phyloP scores from a whole-genome alignment of 2,888 invertebrate species.

The Furcula furcula region DNA sequence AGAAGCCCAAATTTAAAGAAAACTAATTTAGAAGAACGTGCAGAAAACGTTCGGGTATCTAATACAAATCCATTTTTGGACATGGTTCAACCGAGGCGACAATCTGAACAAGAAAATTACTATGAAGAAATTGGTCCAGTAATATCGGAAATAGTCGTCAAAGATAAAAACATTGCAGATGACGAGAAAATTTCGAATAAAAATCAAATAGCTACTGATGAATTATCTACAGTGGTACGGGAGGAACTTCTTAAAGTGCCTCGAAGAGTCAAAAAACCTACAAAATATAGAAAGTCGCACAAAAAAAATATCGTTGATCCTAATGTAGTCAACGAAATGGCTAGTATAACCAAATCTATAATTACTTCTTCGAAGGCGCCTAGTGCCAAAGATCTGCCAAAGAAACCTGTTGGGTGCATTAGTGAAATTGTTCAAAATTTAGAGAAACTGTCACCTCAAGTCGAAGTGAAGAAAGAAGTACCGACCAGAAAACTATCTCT shows the following conservation, averaged over 20 bases:
- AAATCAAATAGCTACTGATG: conserved; percentile 39
- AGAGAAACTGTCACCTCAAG: conserved; percentile 38
- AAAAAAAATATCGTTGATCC: conserved; percentile 16
- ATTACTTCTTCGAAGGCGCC: conserved; percentile 66
- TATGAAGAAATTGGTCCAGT: conserved; percentile 70
- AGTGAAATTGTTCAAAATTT: conserved; percentile 50
- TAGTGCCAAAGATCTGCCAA: conserved; percentile 54
- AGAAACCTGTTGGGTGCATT: conserved; percentile 38
- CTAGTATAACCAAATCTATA: conserved; percentile 57
- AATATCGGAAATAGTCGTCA: conserved; percentile 21
- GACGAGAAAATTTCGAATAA: conserved; percentile 65
- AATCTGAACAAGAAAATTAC: conserved; percentile 60
- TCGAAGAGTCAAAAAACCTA: conserved; percentile 62
- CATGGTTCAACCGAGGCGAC: conserved; percentile 28
- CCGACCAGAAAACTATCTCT: conserved; percentile 55
- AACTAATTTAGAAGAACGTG: conserved; percentile 25
- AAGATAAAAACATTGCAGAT: conserved; percentile 62
- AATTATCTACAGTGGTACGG: conserved; percentile 49
- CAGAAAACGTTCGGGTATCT: conserved; percentile 13
- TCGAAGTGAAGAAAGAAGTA: conserved; percentile 31
- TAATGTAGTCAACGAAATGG: conserved; percentile 41
- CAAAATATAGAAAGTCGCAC: conserved; percentile 36
- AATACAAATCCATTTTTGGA: conserved; percentile 38
- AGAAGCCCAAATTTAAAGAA: conserved; percentile 23
- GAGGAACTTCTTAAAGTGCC: conserved; percentile 70